Evolutionary conservation across 2,113 vertebrate species (phyloP), one percentile per base, ranked within the genome.

Genomic region (Neogale vison): DNA sequence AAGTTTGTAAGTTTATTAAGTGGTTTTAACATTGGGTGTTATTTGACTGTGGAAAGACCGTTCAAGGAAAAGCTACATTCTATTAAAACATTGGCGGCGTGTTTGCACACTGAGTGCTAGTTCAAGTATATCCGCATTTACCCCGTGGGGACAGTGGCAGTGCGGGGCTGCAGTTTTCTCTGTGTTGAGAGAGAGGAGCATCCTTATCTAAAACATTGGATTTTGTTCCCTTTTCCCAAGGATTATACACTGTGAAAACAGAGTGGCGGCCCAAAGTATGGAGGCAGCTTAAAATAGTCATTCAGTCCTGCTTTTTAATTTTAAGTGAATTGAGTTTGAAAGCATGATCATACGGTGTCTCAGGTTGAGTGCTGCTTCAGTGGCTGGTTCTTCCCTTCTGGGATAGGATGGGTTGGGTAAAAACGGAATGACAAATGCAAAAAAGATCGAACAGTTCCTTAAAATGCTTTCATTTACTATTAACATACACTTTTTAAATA

Each of bases 401-500:
- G 86, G 83, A 74, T 34, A 74, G 45, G 79, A 7, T 21, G 45
- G 55, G 65, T 3, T 67, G 29, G 50, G 26, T 74, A 57, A 5
- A 47, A 69, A 29, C 9, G 36, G 9, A 91, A 86, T 65, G 93
- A 71, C 85, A 83, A 36, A 4, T 74, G 69, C 45, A 90, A 85
- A 31, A 90, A 95, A 90, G 10, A 50, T 3, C 42, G 10, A 88
- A 88, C 80, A 83, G 4, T 34, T 97, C 92, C 72, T 96, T 96
- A 90, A 96, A 98, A 92, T 74, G 69, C 36, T 95, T 94, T 96
- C 72, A 72, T 97, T 97, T 94, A 97, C 87, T 97, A 67, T 96
- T 92, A 98, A 98, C 96, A 95, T 97, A 97, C 74, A 96, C 98
- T 99, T 99, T 98, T 99, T 99, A 99, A 99, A 99, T 99, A 99